phyloP scores from a whole-genome alignment of 2,797 vertebrate genomes.

The Acrossocheilus wenchowensis region DNA sequence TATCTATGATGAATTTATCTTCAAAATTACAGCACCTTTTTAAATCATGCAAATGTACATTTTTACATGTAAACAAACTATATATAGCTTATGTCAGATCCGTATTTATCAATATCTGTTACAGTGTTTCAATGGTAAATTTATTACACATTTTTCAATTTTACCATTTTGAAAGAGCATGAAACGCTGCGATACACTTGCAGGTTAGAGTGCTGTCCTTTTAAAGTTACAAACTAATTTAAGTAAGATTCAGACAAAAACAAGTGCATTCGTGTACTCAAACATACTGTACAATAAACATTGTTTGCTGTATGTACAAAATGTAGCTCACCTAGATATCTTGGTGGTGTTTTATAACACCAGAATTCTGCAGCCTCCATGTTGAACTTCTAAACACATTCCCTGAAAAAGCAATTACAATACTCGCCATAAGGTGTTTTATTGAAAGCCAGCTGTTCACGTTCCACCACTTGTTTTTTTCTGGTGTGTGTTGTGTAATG shows the following conservation, averaged over 20 bases:
- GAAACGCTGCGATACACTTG: background rate
- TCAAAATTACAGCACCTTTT: background rate
- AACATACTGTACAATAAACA: background rate
- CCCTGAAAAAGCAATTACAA: background rate
- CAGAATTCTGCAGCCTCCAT: background rate
- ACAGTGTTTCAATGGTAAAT: no score
- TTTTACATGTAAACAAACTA: background rate
- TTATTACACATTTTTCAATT: background rate
- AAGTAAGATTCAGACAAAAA: background rate
- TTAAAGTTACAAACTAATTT: background rate
- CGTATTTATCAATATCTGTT: no score
- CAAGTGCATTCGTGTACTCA: background rate
- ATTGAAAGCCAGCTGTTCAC: background rate
- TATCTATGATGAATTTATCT: background rate
- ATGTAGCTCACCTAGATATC: background rate
- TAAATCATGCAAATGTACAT: background rate
- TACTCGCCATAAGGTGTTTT: background rate
- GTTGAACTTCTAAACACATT: background rate
- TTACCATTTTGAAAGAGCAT: background rate
- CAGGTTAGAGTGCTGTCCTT: background rate
- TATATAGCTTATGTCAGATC: no score
- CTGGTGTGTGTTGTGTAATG: background rate
- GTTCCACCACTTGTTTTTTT: background rate
- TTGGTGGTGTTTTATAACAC: background rate
- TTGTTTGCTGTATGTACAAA: background rate